phyloP scores from a whole-genome alignment of 2,888 invertebrate genomes.

The Drosophila merina region DNA sequence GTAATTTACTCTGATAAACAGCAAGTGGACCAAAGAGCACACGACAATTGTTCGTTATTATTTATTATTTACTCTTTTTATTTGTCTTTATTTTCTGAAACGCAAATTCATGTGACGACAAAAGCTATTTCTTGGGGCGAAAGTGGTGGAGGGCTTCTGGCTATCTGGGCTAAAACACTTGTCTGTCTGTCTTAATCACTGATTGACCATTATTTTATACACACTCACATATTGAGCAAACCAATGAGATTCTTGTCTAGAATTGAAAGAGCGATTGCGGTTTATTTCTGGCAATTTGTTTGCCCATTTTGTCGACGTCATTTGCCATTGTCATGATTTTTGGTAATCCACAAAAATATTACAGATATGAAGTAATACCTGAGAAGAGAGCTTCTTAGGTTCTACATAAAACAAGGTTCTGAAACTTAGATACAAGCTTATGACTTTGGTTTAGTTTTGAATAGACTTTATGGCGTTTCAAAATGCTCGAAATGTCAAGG shows the following conservation, averaged over 20 bases:
- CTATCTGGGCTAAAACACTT: constrained; percentile 26
- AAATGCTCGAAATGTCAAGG: not conserved
- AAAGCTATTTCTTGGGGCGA: constrained; percentile 19
- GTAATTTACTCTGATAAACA: constrained; percentile 28
- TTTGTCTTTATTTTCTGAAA: constrained; percentile 15
- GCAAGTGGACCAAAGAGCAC: not conserved
- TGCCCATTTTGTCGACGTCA: constrained; percentile 22
- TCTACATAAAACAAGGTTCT: not conserved
- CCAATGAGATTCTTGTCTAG: constrained; percentile 18
- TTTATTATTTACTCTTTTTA: constrained; percentile 5
- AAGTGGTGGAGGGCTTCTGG: constrained; percentile 1
- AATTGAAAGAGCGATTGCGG: constrained; percentile 5
- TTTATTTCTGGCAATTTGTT: constrained; percentile 43
- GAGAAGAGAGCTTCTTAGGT: not conserved
- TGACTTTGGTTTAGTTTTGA: not conserved
- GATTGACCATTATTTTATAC: constrained; percentile 30
- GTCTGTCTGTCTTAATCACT: constrained; percentile 18
- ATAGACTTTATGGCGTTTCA: not conserved
- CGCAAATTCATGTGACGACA: constrained; percentile 44
- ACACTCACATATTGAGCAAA: not conserved
- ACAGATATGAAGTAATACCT: too few species aligned
- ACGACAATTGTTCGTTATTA: constrained; percentile 14
- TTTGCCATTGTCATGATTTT: constrained; percentile 17
- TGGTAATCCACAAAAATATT: constrained; percentile 3
- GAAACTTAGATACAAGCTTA: not conserved